Evolutionary conservation across 2,797 vertebrate genomes (phyloP).

Genomic region (Gymnothorax reevesii): DNA sequence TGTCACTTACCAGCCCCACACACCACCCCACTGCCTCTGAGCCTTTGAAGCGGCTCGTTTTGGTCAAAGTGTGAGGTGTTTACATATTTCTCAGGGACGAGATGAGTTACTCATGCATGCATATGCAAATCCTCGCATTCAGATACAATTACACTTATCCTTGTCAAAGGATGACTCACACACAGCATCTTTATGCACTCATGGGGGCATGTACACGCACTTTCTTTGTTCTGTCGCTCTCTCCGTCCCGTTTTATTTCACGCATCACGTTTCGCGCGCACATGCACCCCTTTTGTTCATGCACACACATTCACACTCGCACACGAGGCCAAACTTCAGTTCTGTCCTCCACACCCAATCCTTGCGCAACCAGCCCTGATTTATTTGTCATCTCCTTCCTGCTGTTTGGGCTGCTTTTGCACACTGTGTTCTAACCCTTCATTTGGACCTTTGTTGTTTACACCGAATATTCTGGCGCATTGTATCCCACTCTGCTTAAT

Average conservation of each 20-base stretch:
- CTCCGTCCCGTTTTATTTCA: no score
- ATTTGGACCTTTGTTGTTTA: background rate
- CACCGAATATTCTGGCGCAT: background rate
- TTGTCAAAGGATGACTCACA: background rate
- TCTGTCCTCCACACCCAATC: constrained; percentile 49
- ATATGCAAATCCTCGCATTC: background rate
- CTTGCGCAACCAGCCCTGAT: constrained; percentile 19
- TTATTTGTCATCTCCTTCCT: background rate
- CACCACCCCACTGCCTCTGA: background rate
- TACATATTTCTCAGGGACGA: background rate
- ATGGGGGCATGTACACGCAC: no score
- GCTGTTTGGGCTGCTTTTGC: constrained; percentile 11
- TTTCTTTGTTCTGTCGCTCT: background rate
- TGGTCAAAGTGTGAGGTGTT: background rate
- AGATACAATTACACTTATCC: background rate
- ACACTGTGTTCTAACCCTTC: background rate
- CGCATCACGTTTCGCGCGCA: background rate
- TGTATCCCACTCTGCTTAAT: background rate
- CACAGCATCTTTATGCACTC: background rate
- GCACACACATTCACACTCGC: constrained; percentile 28
- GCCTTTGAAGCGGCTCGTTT: background rate
- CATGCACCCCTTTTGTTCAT: background rate
- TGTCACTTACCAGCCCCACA: background rate
- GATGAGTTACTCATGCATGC: background rate
- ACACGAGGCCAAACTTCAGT: background rate